Base-by-base conservation (phyloP, 2,888 invertebrate genomes). In the Zeuzera pyrina region DNA sequence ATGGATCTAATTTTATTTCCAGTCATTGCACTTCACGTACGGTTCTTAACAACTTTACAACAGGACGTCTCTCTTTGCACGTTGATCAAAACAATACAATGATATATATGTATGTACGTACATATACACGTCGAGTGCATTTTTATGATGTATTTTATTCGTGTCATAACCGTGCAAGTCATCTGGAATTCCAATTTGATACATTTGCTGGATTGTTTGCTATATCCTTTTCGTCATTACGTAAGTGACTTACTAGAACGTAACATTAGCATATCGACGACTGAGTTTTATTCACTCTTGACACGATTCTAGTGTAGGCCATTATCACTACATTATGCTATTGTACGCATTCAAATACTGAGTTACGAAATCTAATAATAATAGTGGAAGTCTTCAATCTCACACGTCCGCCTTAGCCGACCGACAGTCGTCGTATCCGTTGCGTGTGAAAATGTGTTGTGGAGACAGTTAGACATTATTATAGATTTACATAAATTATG, bases 321-420 rank as follows among this genome's bases (percentile, higher is more conserved):
- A 11, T 24, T 31, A 27, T 37, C 29, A 29, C 29, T 12, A 25
- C 25, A 25, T 13, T 25, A 8, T 12, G 13, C n/a, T 15, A 13
- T 21, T 8, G 23, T 34, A 31, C 21, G 21, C 28, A 26, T 25
- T 32, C 30, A 36, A 31, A 33, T 11, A 26, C 21, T 12, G 13
- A 15, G 28, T 28, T 28, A 28, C 15, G 28, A 28, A 28, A 28
- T 30, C 31, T 42, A 41, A 43, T 38, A n/a, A n/a, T n/a, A 24
- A 38, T 35, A 35, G 36, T 34, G 34, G 31, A 35, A 39, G 31
- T 39, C 28, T 27, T 21, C 33, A 36, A 35, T 37, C 31, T 33
- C 12, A 31, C 13, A 12, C 28, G 28, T 28, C 28, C n/a, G n/a
- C n/a, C n/a, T n/a, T n/a, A n/a, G n/a, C 28, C 28, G 28, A 10